Percentiles rank a stretch among this genome's conserved stretches.
These are phyloP conservation scores for Podarcis raffonei DNA, from an alignment of 2,113 vertebrate species.

Conservation along the genomic window DNA sequence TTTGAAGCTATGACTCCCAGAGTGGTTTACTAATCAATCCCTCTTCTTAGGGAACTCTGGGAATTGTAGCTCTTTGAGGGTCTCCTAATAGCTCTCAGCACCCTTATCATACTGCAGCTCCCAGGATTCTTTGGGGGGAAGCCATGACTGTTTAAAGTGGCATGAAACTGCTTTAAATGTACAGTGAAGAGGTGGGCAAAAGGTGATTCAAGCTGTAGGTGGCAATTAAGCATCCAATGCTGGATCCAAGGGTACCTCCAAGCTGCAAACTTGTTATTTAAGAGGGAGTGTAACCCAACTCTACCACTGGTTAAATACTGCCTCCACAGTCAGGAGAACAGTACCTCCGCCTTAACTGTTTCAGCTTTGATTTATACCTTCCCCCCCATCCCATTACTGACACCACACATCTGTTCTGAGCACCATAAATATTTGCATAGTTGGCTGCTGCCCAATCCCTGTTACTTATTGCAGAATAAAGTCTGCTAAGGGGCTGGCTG, in stretches of 20 bases:
- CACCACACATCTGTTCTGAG: neutral
- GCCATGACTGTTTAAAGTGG: too few relatives aligned
- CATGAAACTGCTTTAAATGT: too few relatives aligned
- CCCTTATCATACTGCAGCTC: too few relatives aligned
- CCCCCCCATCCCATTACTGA: neutral
- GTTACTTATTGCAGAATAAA: neutral
- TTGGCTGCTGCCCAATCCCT: neutral
- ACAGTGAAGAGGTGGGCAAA: neutral
- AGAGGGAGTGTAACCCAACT: neutral
- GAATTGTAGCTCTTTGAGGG: too few relatives aligned
- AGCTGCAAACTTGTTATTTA: neutral
- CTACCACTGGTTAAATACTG: neutral
- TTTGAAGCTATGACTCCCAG: too few relatives aligned
- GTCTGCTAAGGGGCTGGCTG: neutral
- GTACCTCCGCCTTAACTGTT: neutral
- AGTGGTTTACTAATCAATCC: too few relatives aligned
- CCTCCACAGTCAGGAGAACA: neutral
- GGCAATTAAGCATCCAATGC: neutral
- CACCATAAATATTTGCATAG: neutral
- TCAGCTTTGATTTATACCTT: neutral
- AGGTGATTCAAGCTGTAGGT: neutral
- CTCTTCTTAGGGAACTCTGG: too few relatives aligned
- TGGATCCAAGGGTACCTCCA: neutral
- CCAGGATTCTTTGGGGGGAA: too few relatives aligned
- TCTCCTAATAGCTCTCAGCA: too few relatives aligned